A percentile compares a stretch with the other conserved stretches of the same genome.
phyloP scores from a whole-genome alignment of 2,797 vertebrate species.

The Cynopterus sphinx region DNA sequence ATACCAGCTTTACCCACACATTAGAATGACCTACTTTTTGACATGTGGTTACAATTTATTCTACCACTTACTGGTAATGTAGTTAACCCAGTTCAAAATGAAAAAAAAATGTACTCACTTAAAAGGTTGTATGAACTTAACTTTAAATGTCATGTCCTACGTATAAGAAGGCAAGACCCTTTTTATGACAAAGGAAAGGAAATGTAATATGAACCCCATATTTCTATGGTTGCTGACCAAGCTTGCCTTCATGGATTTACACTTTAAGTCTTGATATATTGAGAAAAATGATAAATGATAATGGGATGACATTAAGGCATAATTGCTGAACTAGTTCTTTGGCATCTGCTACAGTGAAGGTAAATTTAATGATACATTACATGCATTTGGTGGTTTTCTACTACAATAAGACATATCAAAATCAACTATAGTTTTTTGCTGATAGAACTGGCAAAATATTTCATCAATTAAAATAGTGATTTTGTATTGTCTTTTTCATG shows the following conservation, averaged over 20 bases:
- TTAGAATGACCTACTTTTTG: conserved; percentile 59
- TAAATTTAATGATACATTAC: conserved; percentile 44
- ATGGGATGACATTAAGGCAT: background rate
- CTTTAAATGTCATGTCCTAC: conserved; percentile 46
- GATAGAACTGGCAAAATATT: background rate
- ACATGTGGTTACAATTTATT: conserved; percentile 54
- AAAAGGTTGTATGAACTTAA: conserved; percentile 60
- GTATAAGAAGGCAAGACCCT: conserved; percentile 43
- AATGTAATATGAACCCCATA: background rate
- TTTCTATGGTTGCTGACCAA: conserved; percentile 16
- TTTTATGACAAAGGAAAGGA: conserved; percentile 48
- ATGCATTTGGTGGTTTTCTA: background rate
- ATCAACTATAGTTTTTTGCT: background rate
- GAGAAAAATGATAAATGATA: conserved; percentile 32
- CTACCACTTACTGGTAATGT: conserved; percentile 54
- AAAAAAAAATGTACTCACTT: conserved; percentile 44
- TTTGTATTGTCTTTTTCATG: background rate
- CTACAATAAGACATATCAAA: background rate
- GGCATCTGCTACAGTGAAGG: background rate
- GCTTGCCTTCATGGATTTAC: background rate
- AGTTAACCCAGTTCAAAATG: conserved; percentile 35
- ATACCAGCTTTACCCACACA: background rate
- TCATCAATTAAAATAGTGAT: conserved; percentile 7
- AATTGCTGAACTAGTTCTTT: conserved; percentile 14
- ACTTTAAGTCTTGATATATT: background rate